Evolutionary conservation across 2,888 invertebrate genomes (phyloP).

Genomic region (Nemoura dubitans): DNA sequence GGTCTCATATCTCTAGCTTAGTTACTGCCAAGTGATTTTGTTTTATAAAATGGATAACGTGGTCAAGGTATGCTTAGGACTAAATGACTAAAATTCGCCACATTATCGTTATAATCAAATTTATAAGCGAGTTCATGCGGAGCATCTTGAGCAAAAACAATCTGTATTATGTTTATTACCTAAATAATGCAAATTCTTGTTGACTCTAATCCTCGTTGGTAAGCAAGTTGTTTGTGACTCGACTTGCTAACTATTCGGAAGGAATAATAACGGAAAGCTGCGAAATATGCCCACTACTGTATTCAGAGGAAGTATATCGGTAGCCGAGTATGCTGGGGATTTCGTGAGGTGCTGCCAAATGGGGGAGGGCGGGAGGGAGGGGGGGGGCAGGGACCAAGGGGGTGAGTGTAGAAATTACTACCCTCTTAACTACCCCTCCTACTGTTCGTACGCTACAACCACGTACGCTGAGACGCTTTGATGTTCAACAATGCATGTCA

Average conservation of each 20-base stretch:
- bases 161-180: neutral
- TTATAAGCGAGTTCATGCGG: neutral
- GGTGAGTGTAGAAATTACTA: conserved; percentile 43
- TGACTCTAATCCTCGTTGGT: neutral
- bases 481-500: conserved; percentile 47
- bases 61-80: neutral
- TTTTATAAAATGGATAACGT: neutral
- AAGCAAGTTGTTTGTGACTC: conserved; percentile 33
- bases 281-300: conserved; percentile 44
- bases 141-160: neutral
- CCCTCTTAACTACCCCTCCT: conserved; percentile 41
- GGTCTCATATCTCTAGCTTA: neutral
- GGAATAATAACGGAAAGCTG: conserved; percentile 18
- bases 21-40: neutral
- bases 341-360: neutral
- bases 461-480: conserved; percentile 26
- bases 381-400: too few relatives aligned
- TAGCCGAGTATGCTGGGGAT: neutral
- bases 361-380: conserved; percentile 35
- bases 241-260: conserved; percentile 17
- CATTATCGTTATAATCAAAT: neutral
- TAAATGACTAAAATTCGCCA: neutral
- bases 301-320: conserved; percentile 45
- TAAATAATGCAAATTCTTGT: conserved; percentile 7
- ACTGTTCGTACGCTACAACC: conserved; percentile 14